phyloP scores from a whole-genome alignment of 2,888 invertebrate species.

The Gibbula magus region DNA sequence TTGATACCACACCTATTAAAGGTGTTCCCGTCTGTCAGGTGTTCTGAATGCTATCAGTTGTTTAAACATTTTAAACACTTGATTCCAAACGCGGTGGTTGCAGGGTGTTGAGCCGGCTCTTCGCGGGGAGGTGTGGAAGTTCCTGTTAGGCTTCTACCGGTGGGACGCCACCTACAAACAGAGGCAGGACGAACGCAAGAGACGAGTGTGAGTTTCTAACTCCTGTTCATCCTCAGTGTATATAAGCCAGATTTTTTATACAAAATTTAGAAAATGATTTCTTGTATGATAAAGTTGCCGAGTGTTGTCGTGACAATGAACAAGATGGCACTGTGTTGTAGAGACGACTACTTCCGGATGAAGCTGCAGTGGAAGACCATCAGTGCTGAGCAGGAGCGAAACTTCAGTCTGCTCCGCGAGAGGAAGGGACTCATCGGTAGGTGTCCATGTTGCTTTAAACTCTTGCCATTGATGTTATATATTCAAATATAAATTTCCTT shows the following conservation, averaged over 20 bases:
- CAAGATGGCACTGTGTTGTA: conserved; percentile 45
- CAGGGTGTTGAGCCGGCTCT: conserved; percentile 86
- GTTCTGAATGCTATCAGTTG: background rate
- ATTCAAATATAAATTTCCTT: background rate
- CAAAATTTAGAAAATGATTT: background rate
- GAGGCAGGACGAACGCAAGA: conserved; percentile 82
- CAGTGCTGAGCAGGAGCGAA: conserved; percentile 88
- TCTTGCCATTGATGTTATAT: no score
- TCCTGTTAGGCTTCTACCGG: conserved; percentile 89
- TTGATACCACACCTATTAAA: no score
- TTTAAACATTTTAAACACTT: background rate
- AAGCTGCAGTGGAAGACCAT: conserved; percentile 97
- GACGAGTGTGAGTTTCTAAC: conserved; percentile 78
- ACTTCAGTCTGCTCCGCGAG: conserved; percentile 91
- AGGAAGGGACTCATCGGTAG: conserved; percentile 90
- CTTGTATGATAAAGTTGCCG: background rate
- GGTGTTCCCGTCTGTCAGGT: no score
- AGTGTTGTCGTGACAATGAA: background rate
- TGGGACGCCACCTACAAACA: conserved; percentile 88
- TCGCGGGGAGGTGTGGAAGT: conserved; percentile 91
- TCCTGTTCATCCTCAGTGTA: no score
- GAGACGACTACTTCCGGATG: conserved; percentile 93
- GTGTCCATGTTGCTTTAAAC: conserved; percentile 1
- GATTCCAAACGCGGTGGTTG: conserved; percentile 37
- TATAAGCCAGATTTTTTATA: background rate